Evolutionary conservation across 2,797 vertebrate species (phyloP).

Genomic region (Sebastes goodei): DNA sequence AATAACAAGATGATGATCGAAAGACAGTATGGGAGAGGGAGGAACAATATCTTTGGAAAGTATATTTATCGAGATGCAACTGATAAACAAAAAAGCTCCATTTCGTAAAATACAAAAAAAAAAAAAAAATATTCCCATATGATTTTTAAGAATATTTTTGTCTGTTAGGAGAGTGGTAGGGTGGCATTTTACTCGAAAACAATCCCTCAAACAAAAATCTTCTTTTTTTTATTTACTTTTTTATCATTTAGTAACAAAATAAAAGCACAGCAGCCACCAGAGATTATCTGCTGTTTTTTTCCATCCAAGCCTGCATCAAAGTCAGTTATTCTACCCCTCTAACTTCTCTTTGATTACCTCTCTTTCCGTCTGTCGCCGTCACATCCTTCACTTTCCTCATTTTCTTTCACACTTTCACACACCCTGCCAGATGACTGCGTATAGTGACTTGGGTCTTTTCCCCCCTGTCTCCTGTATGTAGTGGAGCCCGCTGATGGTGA

Average conservation of each 20-base stretch:
- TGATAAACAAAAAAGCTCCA: constrained; percentile 18
- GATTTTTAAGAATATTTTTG: constrained; percentile 14
- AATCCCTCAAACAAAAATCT: neutral
- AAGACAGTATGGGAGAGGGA: constrained; percentile 6
- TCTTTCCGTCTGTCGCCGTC: neutral
- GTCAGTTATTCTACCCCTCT: constrained; percentile 49
- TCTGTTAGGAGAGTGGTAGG: neutral
- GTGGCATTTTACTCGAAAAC: constrained; percentile 31
- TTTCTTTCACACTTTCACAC: neutral
- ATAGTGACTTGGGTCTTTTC: neutral
- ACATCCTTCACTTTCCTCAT: neutral
- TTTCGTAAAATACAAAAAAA: constrained; percentile 22
- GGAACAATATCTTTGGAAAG: constrained; percentile 14
- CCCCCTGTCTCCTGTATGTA: constrained; percentile 21
- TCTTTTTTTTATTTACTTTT: neutral
- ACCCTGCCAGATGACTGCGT: neutral
- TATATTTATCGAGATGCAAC: constrained; percentile 22
- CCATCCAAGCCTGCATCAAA: constrained; percentile 32
- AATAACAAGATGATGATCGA: constrained; percentile 28
- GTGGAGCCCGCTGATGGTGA: constrained; percentile 55
- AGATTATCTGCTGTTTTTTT: constrained; percentile 39
- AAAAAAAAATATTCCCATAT: constrained; percentile 39
- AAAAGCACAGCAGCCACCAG: constrained; percentile 10
- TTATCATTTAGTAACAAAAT: constrained; percentile 23
- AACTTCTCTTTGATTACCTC: constrained; percentile 32